These are phyloP conservation scores for Molossus alvarezi DNA, from an alignment of 2,797 vertebrate genomes.

Conservation along the genomic window DNA sequence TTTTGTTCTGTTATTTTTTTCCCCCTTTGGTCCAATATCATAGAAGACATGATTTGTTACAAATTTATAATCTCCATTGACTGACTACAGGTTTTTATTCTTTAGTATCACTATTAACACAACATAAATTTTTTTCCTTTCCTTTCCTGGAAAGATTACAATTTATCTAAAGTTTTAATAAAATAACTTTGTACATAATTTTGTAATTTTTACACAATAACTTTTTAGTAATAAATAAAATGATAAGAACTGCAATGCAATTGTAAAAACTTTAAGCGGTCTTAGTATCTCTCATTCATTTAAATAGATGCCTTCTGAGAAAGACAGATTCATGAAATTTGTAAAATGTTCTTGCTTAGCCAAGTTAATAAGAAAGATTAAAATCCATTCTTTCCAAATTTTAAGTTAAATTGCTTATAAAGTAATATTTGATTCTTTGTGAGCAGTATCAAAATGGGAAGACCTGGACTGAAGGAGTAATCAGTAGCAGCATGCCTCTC, in stretches of 20 bases:
- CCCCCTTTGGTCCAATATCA: not conserved
- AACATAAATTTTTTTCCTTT: slow-evolving; percentile 3
- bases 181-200: not conserved
- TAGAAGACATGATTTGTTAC: slow-evolving; percentile 71
- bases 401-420: not conserved
- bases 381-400: not conserved
- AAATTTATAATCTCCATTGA: slow-evolving; percentile 58
- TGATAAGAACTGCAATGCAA: not conserved
- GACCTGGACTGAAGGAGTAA: not conserved
- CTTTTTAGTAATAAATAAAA: not conserved
- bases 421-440: not conserved
- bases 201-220: not conserved
- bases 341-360: not conserved
- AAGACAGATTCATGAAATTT: not conserved
- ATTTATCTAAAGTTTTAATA: slow-evolving; percentile 62
- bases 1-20: slow-evolving; percentile 18
- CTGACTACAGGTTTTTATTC: slow-evolving; percentile 75
- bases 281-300: not conserved
- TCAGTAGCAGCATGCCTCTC: not conserved
- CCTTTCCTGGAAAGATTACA: slow-evolving; percentile 29
- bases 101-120: slow-evolving; percentile 75
- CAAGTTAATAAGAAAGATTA: not conserved
- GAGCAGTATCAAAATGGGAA: not conserved
- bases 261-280: not conserved
- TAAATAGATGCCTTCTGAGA: not conserved